phyloP scores from a whole-genome alignment of 2,888 invertebrate species.

The Andrena bucephala region DNA sequence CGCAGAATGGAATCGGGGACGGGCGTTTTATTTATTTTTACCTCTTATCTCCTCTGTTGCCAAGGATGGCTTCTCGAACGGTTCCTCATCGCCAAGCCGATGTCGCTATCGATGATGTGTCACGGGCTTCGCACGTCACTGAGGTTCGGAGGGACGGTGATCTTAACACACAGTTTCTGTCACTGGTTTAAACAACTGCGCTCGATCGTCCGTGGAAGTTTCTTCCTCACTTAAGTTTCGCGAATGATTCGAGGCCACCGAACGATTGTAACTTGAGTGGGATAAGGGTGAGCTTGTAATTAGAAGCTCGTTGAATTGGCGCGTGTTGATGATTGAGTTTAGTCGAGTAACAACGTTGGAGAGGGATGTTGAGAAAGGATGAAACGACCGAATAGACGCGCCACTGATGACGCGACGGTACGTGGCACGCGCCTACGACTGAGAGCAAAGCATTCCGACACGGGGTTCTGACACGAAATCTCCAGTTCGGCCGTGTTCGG shows the following conservation, averaged over 20 bases:
- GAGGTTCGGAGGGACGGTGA: background rate
- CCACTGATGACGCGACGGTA: constrained; percentile 48
- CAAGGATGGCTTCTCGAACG: background rate
- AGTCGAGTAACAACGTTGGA: too few relatives aligned
- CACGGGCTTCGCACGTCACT: background rate
- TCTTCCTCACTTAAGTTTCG: background rate
- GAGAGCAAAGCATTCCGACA: constrained; percentile 80
- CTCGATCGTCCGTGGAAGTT: background rate
- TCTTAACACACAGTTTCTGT: background rate
- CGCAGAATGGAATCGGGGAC: background rate
- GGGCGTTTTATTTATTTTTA: constrained; percentile 25
- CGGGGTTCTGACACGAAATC: constrained; percentile 75
- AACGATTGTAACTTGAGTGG: too few relatives aligned
- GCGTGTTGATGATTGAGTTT: background rate
- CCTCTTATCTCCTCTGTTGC: constrained; percentile 40
- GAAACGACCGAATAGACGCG: background rate
- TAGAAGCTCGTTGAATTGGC: background rate
- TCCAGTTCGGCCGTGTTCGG: constrained; percentile 71
- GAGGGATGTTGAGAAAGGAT: constrained; percentile 17
- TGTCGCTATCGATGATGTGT: background rate
- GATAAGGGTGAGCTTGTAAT: too few relatives aligned
- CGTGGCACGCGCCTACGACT: constrained; percentile 81
- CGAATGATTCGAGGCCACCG: too few relatives aligned
- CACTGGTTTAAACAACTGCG: constrained; percentile 4
- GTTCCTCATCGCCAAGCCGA: constrained; percentile 21